These are phyloP conservation scores for Petrolisthes cinctipes DNA, from an alignment of 2,888 invertebrate species.

Conservation along the genomic window DNA sequence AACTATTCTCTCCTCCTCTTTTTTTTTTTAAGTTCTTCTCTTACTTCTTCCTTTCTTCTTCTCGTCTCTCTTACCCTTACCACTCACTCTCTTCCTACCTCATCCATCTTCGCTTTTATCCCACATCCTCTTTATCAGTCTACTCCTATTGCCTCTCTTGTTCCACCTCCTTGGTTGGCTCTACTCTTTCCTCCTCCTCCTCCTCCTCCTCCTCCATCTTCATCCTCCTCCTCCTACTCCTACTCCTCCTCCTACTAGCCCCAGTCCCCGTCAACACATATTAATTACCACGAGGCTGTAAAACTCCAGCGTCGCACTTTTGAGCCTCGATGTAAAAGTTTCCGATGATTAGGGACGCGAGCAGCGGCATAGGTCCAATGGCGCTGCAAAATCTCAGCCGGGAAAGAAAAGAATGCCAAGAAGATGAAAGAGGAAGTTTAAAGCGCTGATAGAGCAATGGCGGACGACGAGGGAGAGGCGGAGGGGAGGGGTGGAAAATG, in stretches of 20 bases:
- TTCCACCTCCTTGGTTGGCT: neutral
- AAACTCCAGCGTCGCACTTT: constrained; percentile 28
- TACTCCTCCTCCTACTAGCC: neutral
- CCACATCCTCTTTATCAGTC: neutral
- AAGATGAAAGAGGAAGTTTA: constrained; percentile 18
- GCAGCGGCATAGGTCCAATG: neutral
- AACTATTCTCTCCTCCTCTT: neutral
- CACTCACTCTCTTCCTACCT: neutral
- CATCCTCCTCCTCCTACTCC: neutral
- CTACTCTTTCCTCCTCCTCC: neutral
- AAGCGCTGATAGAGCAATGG: constrained; percentile 16
- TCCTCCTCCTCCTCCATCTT: neutral
- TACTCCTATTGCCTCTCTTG: neutral
- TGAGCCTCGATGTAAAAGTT: constrained; percentile 18
- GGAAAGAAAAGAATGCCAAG: neutral
- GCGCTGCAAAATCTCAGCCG: constrained; percentile 2
- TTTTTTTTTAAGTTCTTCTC: neutral
- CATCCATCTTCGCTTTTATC: too few relatives aligned
- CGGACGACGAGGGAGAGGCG: neutral
- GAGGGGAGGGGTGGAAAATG: neutral
- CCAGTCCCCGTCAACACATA: constrained; percentile 37
- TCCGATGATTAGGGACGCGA: constrained; percentile 39
- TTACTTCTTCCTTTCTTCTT: neutral
- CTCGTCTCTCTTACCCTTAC: neutral
- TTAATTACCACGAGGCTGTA: constrained; percentile 35